Percentiles rank a stretch among this genome's conserved stretches.
Evolutionary conservation across 2,888 invertebrate genomes (phyloP).

Genomic region (Apamea epomidion): DNA sequence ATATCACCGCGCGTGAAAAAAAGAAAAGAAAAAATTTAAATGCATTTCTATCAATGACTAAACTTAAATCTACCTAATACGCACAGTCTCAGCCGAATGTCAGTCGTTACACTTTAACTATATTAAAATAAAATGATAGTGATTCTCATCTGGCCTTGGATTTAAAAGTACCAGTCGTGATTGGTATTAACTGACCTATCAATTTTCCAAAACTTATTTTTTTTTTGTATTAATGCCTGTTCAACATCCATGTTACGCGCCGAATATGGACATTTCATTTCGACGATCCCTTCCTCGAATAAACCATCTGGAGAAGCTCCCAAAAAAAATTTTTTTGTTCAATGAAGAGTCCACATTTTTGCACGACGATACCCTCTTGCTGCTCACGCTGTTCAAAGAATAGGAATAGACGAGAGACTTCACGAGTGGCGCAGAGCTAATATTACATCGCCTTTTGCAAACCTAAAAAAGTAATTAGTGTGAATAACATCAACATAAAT

Average conservation of each 20-base stretch:
- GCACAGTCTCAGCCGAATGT: too few relatives aligned
- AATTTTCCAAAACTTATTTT: too few relatives aligned
- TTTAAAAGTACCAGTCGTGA: too few relatives aligned
- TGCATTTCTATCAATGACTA: too few relatives aligned
- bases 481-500: neutral
- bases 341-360: conserved; percentile 4
- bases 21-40: too few relatives aligned
- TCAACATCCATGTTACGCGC: neutral
- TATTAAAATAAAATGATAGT: too few relatives aligned
- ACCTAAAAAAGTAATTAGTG: neutral
- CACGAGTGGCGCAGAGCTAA: neutral
- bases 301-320: conserved; percentile 1
- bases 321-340: neutral
- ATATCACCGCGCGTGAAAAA: too few relatives aligned
- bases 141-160: too few relatives aligned
- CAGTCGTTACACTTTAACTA: too few relatives aligned
- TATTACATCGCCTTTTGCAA: neutral
- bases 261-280: conserved; percentile 2
- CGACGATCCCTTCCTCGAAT: neutral
- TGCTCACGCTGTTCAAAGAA: conserved; percentile 1
- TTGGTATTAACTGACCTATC: too few relatives aligned
- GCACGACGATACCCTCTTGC: neutral
- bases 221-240: neutral
- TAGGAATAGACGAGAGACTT: neutral
- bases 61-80: too few relatives aligned